Conservation (phyloP, 1,140 invertebrate genomes). For the Manduca sexta region DNA sequence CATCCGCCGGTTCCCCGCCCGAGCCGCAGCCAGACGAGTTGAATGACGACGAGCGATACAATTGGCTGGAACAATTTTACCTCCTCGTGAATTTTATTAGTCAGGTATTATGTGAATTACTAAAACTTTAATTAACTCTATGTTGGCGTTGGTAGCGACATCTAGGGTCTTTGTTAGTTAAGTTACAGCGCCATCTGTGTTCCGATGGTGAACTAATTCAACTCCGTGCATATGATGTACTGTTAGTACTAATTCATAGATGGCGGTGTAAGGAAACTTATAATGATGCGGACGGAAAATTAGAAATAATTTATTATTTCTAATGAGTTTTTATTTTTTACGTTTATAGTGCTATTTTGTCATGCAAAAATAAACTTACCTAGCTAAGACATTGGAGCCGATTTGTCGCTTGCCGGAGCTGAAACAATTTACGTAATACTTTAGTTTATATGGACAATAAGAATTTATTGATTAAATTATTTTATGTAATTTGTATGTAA, state of each 20-base stretch:
- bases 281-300: not conserved
- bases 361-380: slow-evolving; percentile 76
- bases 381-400: slow-evolving; percentile 88
- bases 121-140: not conserved
- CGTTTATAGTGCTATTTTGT: no score
- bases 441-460: not conserved
- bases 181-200: slow-evolving; percentile 5
- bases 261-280: slow-evolving; percentile 26
- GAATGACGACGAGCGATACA: slow-evolving; percentile 92
- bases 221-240: not conserved
- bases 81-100: slow-evolving; percentile 21
- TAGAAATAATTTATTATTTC: no score
- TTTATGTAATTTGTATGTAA: no score
- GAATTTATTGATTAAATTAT: no score
- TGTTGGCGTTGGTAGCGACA: slow-evolving; percentile 25
- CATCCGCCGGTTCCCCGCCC: slow-evolving; percentile 90
- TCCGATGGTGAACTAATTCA: not conserved
- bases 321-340: no score
- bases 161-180: slow-evolving; percentile 20
- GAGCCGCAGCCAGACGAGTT: slow-evolving; percentile 92
- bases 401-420: slow-evolving; percentile 84
- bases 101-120: slow-evolving; percentile 1
- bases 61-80: slow-evolving; percentile 79
- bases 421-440: slow-evolving; percentile 58
- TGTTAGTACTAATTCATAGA: slow-evolving; percentile 19